These are phyloP conservation scores for Bradypodion pumilum DNA, from an alignment of 2,797 vertebrate genomes.

Conservation along the genomic window DNA sequence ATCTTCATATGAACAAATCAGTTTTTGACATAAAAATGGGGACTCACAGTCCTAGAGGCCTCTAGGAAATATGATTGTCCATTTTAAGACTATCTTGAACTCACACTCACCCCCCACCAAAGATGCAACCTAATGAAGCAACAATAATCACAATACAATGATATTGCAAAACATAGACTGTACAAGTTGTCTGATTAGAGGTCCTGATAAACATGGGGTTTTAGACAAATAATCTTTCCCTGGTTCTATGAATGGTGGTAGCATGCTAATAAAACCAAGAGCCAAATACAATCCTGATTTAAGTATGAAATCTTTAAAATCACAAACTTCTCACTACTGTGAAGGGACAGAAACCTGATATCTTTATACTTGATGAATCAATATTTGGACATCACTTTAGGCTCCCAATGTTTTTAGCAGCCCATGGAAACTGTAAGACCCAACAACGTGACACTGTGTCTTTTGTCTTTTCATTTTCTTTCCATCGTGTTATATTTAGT, in stretches of 20 bases:
- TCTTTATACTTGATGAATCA: neutral
- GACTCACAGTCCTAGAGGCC: no score
- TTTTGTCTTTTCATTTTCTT: conserved; percentile 58
- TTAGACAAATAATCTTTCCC: neutral
- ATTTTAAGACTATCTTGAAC: no score
- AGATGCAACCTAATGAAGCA: neutral
- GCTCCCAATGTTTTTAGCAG: neutral
- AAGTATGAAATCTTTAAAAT: neutral
- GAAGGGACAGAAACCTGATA: neutral
- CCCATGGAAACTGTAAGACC: neutral
- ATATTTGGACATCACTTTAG: neutral
- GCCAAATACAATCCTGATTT: neutral
- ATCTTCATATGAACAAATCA: no score
- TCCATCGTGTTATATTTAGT: conserved; percentile 73
- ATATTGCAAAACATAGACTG: no score
- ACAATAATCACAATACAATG: no score
- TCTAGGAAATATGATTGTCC: no score
- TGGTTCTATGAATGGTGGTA: neutral
- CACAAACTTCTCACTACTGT: neutral
- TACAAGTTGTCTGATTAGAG: neutral
- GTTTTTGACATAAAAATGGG: no score
- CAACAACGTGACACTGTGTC: conserved; percentile 44
- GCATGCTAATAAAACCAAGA: neutral
- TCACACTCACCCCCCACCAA: neutral
- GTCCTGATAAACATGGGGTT: neutral